These are phyloP conservation scores for Andrena fulva DNA, from an alignment of 2,888 invertebrate genomes.

Conservation along the genomic window DNA sequence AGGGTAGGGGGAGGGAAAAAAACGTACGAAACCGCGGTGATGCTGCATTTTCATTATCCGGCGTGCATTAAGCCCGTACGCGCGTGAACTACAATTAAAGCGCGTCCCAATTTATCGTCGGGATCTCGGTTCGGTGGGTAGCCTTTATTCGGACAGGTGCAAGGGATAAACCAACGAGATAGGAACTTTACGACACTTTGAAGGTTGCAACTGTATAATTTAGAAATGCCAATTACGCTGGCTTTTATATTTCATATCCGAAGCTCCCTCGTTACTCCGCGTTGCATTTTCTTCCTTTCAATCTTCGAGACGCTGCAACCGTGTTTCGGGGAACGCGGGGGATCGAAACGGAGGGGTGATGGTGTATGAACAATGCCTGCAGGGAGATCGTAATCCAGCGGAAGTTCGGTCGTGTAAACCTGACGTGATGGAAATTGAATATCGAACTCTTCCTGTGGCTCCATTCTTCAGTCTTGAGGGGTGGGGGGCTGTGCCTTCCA, in stretches of 20 bases:
- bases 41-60: slow-evolving; percentile 29
- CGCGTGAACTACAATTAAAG: slow-evolving; percentile 24
- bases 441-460: slow-evolving; percentile 72
- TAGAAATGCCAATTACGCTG: neutral
- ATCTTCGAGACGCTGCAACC: neutral
- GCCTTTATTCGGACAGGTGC: slow-evolving; percentile 31
- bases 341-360: neutral
- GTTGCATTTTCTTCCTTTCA: slow-evolving; percentile 1
- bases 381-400: slow-evolving; percentile 21
- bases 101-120: slow-evolving; percentile 32
- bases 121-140: neutral
- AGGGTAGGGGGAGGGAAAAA: neutral
- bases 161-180: slow-evolving; percentile 13
- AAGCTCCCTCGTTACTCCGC: neutral
- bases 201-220: slow-evolving; percentile 16
- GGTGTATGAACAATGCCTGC: neutral
- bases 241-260: neutral
- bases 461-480: neutral
- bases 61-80: neutral
- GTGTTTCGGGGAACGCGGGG: neutral
- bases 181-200: slow-evolving; percentile 6
- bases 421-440: slow-evolving; percentile 76
- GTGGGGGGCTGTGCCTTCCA: neutral
- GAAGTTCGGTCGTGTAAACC: slow-evolving; percentile 60
- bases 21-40: neutral